Base-by-base conservation (phyloP, 2,888 invertebrate species). In the Watsonalla cultraria region DNA sequence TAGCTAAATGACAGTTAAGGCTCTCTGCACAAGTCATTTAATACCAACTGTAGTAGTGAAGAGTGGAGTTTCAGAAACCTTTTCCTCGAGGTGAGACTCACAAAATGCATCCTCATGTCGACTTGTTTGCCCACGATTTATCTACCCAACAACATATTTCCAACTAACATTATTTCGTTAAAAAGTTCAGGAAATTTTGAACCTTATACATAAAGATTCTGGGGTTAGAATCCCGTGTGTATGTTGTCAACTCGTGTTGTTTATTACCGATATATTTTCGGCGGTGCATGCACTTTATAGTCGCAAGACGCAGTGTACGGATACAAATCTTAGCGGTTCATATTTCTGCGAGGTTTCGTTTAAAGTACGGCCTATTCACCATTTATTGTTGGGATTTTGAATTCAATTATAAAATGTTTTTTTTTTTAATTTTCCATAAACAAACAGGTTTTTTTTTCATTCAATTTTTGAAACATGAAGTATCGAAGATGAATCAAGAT, bases 181-280 rank as follows among this genome's bases (percentile, higher is more conserved):
- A 8, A n/a, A 45, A 24, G 5, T 24, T 8, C 42, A 42, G 37
- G 15, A 13, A 46, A 45, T 14, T 51, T 34, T 46, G 5, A 6
- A 49, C 49, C 37, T 14, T 49, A 37, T 9, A 7, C 9, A 14
- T 13, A 13, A 37, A 49, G 37, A 14, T 8, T 13, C 37, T 37
- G 6, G 13, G 14, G 7, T 5, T 2, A 15, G 5, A 34, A 5
- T 35, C 5, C 13, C 5, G 6, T 35, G 37, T 11, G 11, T 11
- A 42, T 7, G 53, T 57, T 60, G 58, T 64, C 24, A 24, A 61
- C 58, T 51, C 54, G 48, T 54, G 62, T 76, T 72, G 78, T 84
- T 84, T 84, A 83, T 83, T 76, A 79, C 61, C 76, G 72, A 83
- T 83, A 81, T 82, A 80, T 82, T 80, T 78, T 68, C 56, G 65